phyloP scores from a whole-genome alignment of 2,888 invertebrate genomes.

The Heliconius charithonia region DNA sequence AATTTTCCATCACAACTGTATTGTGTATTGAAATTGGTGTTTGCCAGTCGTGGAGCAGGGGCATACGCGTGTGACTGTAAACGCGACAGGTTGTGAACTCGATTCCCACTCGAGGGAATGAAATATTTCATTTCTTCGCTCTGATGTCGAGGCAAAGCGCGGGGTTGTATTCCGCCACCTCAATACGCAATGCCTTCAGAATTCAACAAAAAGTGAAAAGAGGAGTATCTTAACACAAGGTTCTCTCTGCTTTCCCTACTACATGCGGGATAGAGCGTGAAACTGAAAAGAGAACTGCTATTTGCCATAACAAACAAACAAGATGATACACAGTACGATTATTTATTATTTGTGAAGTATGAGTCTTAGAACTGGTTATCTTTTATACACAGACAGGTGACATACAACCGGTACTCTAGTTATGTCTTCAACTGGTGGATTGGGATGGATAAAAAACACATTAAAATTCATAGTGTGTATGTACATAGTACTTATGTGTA shows the following conservation, averaged over 20 bases:
- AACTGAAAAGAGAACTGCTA: no score
- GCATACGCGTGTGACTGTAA: no score
- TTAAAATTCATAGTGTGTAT: conserved; percentile 56
- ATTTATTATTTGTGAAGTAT: conserved; percentile 35
- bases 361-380: conserved; percentile 58
- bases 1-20: conserved; percentile 7
- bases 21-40: not conserved
- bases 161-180: no score
- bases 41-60: not conserved
- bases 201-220: no score
- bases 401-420: conserved; percentile 67
- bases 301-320: conserved; percentile 9
- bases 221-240: no score
- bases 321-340: conserved; percentile 10
- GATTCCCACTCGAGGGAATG: no score
- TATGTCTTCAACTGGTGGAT: conserved; percentile 64
- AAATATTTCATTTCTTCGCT: no score
- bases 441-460: conserved; percentile 60
- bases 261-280: no score
- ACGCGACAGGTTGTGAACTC: no score
- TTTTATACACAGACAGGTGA: conserved; percentile 70
- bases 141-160: no score
- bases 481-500: conserved; percentile 54
- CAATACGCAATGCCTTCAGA: no score
- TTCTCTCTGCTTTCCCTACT: no score